These are phyloP conservation scores for Poliocrania exsul DNA, from an alignment of 2,797 vertebrate genomes.

Conservation along the genomic window DNA sequence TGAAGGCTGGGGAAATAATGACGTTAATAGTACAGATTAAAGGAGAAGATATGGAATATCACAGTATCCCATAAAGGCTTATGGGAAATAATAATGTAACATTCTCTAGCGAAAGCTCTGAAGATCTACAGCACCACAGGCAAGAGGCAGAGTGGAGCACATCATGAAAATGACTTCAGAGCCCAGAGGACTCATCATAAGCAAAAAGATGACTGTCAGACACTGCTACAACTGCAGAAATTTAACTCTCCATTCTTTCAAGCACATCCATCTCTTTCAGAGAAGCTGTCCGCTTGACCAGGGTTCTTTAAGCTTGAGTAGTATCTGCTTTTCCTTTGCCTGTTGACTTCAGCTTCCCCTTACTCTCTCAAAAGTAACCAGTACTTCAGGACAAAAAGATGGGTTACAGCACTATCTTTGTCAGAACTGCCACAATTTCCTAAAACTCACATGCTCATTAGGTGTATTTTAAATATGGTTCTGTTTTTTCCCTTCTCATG, in stretches of 20 bases:
- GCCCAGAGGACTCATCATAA: background rate
- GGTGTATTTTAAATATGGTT: background rate
- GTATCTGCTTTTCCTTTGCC: background rate
- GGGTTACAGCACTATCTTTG: background rate
- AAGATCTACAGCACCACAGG: background rate
- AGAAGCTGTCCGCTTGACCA: background rate
- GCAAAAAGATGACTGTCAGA: background rate
- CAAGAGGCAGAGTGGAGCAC: background rate
- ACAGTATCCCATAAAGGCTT: background rate
- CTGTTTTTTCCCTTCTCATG: fast-evolving
- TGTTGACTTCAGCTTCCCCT: background rate
- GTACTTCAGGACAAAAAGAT: background rate
- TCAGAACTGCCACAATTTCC: background rate
- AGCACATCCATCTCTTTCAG: background rate
- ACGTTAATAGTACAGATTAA: background rate
- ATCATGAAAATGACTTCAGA: fast-evolving
- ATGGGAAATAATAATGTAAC: background rate
- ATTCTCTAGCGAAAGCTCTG: background rate
- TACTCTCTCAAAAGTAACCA: background rate
- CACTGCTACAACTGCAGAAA: background rate
- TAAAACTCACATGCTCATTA: background rate
- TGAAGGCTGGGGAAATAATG: background rate
- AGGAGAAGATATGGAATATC: background rate
- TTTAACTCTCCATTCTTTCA: background rate
- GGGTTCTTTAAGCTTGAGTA: background rate